These are phyloP conservation scores for Fragum whitleyi DNA, from an alignment of 2,888 invertebrate species.

Conservation along the genomic window DNA sequence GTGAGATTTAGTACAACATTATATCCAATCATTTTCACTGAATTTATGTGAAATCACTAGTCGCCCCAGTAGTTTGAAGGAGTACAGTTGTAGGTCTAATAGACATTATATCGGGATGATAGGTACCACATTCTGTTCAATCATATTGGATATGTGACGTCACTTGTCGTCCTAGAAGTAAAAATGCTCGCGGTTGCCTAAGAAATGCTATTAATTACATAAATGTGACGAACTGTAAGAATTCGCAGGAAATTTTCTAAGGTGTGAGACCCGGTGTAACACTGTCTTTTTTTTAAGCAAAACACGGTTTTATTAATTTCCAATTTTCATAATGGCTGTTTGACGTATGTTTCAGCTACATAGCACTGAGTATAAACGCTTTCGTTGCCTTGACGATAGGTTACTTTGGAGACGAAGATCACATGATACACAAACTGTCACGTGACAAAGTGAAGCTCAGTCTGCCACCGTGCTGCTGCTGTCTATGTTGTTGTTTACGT, in stretches of 20 bases:
- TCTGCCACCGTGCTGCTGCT: slow-evolving; percentile 65
- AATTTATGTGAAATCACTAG: slow-evolving; percentile 45
- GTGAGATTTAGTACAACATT: no score
- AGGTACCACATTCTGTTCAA: slow-evolving; percentile 21
- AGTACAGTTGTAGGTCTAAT: slow-evolving; percentile 54
- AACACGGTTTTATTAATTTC: no score
- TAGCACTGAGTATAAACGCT: slow-evolving; percentile 60
- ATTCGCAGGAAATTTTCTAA: no score
- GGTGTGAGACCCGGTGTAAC: no score
- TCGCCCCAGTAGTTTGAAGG: slow-evolving; percentile 55
- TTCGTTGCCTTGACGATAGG: slow-evolving; percentile 59
- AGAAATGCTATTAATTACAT: no score
- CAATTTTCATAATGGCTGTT: no score
- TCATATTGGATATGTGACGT: slow-evolving; percentile 38
- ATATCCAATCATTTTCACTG: no score
- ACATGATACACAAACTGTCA: slow-evolving; percentile 48
- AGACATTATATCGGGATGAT: slow-evolving; percentile 61
- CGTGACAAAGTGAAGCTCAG: slow-evolving; percentile 47
- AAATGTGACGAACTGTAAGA: no score
- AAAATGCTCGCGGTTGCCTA: no score
- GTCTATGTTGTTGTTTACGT: slow-evolving; percentile 53
- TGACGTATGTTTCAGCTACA: slow-evolving; percentile 67
- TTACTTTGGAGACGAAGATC: slow-evolving; percentile 57
- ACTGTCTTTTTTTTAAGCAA: no score
- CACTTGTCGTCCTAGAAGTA: slow-evolving; percentile 54